Evolutionary conservation across 1,140 invertebrate species (phyloP).

Genomic region (Telenomus remus): DNA sequence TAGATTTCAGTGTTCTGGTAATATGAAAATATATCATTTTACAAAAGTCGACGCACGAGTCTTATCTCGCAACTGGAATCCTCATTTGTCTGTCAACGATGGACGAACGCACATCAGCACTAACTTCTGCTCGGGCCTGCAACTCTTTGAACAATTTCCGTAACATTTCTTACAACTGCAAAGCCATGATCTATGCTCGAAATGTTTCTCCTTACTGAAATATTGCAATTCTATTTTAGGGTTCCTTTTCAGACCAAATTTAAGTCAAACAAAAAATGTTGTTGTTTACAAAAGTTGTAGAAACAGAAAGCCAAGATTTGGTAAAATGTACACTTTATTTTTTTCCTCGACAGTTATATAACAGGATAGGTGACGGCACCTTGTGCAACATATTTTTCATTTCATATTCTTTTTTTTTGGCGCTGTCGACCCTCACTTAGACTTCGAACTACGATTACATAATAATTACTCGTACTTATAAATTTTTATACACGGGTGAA

Average conservation of each 20-base stretch:
- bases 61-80: conserved; percentile 73
- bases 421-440: conserved; percentile 35
- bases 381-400: conserved; percentile 45
- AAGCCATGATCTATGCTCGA: conserved; percentile 24
- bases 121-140: conserved; percentile 37
- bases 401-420: conserved; percentile 29
- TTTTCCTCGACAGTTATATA: conserved; percentile 52
- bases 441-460: conserved; percentile 48
- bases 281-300: no score
- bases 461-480: conserved; percentile 53
- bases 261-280: no score
- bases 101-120: conserved; percentile 62
- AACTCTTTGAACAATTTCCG: conserved; percentile 45
- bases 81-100: conserved; percentile 73
- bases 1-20: conserved; percentile 18
- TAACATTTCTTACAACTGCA: conserved; percentile 28
- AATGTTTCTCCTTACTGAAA: conserved; percentile 60
- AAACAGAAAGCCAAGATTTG: conserved; percentile 12
- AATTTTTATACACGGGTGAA: conserved; percentile 52
- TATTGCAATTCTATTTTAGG: conserved; percentile 54
- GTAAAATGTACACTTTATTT: conserved; percentile 55
- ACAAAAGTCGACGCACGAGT: conserved; percentile 61
- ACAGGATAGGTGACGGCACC: conserved; percentile 45
- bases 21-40: conserved; percentile 39
- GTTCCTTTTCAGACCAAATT: no score